Conservation (phyloP, 2,797 vertebrate genomes). For the Gymnothorax reevesii region DNA sequence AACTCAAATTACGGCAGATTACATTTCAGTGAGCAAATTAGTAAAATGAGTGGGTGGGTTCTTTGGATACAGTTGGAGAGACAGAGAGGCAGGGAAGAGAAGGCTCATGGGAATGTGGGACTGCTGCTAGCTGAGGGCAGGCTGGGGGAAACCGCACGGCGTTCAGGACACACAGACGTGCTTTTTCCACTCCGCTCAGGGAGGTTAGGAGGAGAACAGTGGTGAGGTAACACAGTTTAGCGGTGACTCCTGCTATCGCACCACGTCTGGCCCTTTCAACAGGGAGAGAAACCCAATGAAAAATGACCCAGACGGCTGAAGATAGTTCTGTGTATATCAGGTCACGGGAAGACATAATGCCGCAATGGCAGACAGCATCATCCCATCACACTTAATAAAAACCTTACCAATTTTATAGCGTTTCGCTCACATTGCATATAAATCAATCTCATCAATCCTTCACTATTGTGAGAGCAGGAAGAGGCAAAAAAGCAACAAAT, state of each 20-base stretch:
- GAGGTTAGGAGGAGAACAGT: not conserved
- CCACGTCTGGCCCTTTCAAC: not conserved
- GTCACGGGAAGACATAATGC: not conserved
- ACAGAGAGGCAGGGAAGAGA: not conserved
- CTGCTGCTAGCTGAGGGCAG: not conserved
- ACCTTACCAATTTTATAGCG: slow-evolving; percentile 21
- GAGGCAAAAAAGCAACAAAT: slow-evolving; percentile 4
- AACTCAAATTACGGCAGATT: slow-evolving; percentile 57
- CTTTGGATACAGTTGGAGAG: not conserved
- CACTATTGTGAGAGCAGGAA: no score
- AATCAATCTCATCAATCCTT: not conserved
- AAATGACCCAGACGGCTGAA: slow-evolving; percentile 1
- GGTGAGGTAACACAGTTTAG: not conserved
- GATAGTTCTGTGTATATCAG: not conserved
- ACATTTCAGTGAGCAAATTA: slow-evolving; percentile 57
- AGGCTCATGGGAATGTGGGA: slow-evolving; percentile 14
- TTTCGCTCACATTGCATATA: not conserved
- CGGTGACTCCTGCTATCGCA: not conserved
- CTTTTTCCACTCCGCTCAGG: slow-evolving; percentile 6
- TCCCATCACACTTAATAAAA: not conserved
- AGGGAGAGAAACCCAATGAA: not conserved
- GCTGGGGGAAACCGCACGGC: not conserved
- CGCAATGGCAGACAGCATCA: slow-evolving; percentile 30
- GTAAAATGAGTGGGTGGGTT: slow-evolving; percentile 36
- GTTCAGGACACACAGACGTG: slow-evolving; percentile 14